phyloP scores from a whole-genome alignment of 2,113 vertebrate species.

The Atrichornis clamosus region DNA sequence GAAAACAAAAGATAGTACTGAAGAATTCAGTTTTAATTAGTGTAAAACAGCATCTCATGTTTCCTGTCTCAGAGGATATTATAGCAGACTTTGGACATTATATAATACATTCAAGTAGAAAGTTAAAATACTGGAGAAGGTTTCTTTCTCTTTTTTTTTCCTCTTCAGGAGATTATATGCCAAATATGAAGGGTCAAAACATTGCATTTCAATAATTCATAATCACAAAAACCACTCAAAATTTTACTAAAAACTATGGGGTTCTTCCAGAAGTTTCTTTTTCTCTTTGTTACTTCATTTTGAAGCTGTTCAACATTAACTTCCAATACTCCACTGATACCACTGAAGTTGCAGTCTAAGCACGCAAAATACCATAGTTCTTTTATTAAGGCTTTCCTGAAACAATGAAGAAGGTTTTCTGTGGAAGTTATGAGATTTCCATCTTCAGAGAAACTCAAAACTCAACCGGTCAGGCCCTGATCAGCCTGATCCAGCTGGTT shows the following conservation, averaged over 20 bases:
- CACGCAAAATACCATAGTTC: background rate
- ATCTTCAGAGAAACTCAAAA: background rate
- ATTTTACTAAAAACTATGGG: background rate
- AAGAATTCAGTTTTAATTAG: conserved; percentile 14
- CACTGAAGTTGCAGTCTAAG: background rate
- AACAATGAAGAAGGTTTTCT: background rate
- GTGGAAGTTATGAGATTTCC: background rate
- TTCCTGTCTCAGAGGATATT: background rate
- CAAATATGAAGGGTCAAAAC: background rate
- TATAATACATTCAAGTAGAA: background rate
- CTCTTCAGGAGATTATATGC: background rate
- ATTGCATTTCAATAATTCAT: background rate
- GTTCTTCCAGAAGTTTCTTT: background rate
- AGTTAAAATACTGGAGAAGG: background rate
- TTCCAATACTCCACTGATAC: background rate
- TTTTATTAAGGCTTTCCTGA: background rate
- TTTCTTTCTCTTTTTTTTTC: background rate
- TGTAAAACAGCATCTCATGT: background rate
- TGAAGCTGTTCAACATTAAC: background rate
- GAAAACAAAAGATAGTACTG: background rate
- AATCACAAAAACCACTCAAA: background rate
- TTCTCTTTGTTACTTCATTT: background rate
- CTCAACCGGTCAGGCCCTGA: background rate
- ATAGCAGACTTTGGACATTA: background rate
- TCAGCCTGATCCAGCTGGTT: background rate